Base-by-base conservation (phyloP, 2,797 vertebrate species). In the Hyperoplus lanceolatus region DNA sequence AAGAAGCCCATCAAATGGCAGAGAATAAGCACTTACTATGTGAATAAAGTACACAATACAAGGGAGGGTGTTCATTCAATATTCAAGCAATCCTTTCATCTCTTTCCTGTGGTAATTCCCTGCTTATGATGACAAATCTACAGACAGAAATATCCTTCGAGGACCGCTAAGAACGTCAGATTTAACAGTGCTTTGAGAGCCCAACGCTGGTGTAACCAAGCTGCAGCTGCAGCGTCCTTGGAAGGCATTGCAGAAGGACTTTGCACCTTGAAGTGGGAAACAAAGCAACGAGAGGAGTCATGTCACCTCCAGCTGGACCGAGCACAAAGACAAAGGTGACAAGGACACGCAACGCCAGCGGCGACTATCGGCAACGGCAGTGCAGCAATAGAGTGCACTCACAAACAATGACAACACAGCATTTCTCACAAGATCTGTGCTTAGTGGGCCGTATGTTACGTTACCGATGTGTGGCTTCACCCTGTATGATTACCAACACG, bases 241-340 rank as follows among this genome's bases (percentile, higher is more conserved):
- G 89, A 50, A 79, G 72, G 85, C 76, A 91, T 74, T 76, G 89
- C 82, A 78, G 85, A 87, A 83, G 89, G 91, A 90, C 90, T 92
- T 92, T 93, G 89, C 93, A 91, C 90, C 92, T 92, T 92, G 77
- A 90, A 93, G 91, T 89, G 87, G 87, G 88, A 86, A 88, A 88
- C 84, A 87, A 90, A 89, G 87, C 21, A 2, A 93, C 68, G 70
- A 86, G 83, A 85, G 73, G 84, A 87, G 87, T 70, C 85, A 64
- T 89, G 91, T 93, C 93, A 92, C 89, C 90, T 92, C 92, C 93
- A 94, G 93, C 91, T 94, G 93, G 90, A 89, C 85, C 61, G 62
- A 75, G 60, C 89, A 83, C 82, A 84, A 87, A 92, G 87, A 87
- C 85, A 78, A 85, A 89, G 90, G 92, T 92, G 89, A 93, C 92